Percentiles rank a stretch among this genome's conserved stretches.
phyloP scores from a whole-genome alignment of 2,888 invertebrate species.

The Molorchus minor region DNA sequence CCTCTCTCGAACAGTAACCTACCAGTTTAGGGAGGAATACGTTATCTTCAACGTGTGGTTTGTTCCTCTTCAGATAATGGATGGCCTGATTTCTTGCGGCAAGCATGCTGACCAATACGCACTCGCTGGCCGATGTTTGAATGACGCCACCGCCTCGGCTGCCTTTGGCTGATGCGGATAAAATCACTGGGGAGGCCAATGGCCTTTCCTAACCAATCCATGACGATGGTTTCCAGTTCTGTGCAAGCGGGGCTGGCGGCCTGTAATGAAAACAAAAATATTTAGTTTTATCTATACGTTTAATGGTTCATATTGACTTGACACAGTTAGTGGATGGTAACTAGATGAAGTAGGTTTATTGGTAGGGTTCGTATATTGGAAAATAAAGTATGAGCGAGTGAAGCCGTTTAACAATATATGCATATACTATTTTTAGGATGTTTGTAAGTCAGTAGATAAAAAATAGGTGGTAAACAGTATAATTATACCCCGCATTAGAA shows the following conservation, averaged over 20 bases:
- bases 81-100: conserved; percentile 80
- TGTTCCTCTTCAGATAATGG: conserved; percentile 68
- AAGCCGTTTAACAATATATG: background rate
- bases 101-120: conserved; percentile 79
- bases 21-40: conserved; percentile 79
- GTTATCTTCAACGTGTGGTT: conserved; percentile 69
- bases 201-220: conserved; percentile 84
- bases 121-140: conserved; percentile 86
- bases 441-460: background rate
- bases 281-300: background rate
- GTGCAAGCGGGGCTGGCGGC: conserved; percentile 98
- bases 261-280: conserved; percentile 64
- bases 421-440: conserved; percentile 1
- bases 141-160: conserved; percentile 82
- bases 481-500: conserved; percentile 1
- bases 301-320: background rate
- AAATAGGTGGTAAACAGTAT: background rate
- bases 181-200: conserved; percentile 79
- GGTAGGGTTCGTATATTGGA: background rate
- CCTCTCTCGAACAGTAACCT: conserved; percentile 77
- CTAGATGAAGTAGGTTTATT: background rate
- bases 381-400: background rate
- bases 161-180: conserved; percentile 62
- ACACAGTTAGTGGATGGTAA: background rate
- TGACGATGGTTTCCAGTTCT: conserved; percentile 84